These are phyloP conservation scores for Nasua narica DNA, from an alignment of 2,797 vertebrate genomes.

Conservation along the genomic window DNA sequence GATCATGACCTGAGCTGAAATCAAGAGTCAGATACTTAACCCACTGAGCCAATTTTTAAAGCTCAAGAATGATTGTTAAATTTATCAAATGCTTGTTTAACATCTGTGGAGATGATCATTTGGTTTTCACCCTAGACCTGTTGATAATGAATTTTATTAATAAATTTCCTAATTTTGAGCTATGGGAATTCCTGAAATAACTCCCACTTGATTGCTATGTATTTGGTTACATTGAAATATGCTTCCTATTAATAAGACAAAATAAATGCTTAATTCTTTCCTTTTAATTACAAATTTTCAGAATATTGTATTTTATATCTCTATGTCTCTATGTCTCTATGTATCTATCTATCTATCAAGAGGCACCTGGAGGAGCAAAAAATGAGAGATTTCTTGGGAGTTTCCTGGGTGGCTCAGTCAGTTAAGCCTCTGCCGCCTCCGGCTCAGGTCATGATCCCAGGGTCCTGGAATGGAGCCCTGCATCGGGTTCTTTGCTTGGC, in stretches of 20 bases:
- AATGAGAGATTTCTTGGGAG: not conserved
- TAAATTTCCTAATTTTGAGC: not conserved
- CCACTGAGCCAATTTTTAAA: not conserved
- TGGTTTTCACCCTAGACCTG: not conserved
- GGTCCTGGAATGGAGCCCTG: too few relatives aligned
- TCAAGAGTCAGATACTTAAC: not conserved
- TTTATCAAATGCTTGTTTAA: not conserved
- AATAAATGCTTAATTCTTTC: conserved; percentile 28
- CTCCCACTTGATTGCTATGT: not conserved
- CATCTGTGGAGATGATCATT: not conserved
- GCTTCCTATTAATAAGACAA: not conserved
- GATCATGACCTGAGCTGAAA: not conserved
- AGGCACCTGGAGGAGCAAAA: not conserved
- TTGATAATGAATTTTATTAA: conserved; percentile 30
- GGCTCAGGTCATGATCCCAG: too few relatives aligned
- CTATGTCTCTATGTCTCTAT: not conserved
- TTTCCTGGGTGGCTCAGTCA: too few relatives aligned
- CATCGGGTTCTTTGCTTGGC: too few relatives aligned
- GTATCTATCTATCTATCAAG: not conserved
- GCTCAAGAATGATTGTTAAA: not conserved
- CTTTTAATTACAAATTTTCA: not conserved
- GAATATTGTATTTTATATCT: not conserved
- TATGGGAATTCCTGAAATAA: conserved; percentile 31
- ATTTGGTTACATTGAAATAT: conserved; percentile 25
- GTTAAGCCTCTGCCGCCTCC: too few relatives aligned